A percentile compares a stretch with the other conserved stretches of the same genome.
These are phyloP conservation scores for Drusus annulatus DNA, from an alignment of 1,140 invertebrate genomes.

Conservation along the genomic window DNA sequence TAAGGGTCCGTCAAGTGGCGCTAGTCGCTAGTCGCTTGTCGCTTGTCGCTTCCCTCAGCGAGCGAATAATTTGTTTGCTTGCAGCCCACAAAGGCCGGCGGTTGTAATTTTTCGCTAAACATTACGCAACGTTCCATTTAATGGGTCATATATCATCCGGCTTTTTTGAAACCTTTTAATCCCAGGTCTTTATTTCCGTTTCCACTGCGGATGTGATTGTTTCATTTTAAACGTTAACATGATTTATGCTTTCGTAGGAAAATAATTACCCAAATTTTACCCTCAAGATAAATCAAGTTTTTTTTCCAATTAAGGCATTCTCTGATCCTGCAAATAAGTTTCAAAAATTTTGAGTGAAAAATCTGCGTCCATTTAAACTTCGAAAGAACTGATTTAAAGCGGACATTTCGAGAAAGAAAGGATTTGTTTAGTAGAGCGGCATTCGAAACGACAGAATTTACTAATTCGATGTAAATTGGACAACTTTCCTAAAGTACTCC, in stretches of 20 bases:
- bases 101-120: conserved; percentile 28
- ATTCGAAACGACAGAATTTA: too few species aligned
- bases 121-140: conserved; percentile 28
- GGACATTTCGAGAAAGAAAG: too few species aligned
- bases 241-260: conserved; percentile 4
- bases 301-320: background rate
- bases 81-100: conserved; percentile 5
- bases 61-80: conserved; percentile 2
- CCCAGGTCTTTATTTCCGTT: conserved; percentile 27
- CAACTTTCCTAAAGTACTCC: too few species aligned
- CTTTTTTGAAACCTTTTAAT: conserved; percentile 20
- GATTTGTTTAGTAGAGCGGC: too few species aligned
- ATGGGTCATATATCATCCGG: conserved; percentile 19
- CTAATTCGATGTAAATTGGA: too few species aligned
- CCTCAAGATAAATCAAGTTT: conserved; percentile 12
- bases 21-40: too few species aligned
- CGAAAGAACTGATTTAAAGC: too few species aligned
- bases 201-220: conserved; percentile 23
- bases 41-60: background rate
- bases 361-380: too few species aligned
- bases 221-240: conserved; percentile 35
- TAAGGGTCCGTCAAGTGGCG: conserved; percentile 12
- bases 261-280: background rate
- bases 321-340: too few species aligned
- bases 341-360: too few species aligned